phyloP scores from a whole-genome alignment of 2,113 vertebrate species.

The Siniperca knerii region DNA sequence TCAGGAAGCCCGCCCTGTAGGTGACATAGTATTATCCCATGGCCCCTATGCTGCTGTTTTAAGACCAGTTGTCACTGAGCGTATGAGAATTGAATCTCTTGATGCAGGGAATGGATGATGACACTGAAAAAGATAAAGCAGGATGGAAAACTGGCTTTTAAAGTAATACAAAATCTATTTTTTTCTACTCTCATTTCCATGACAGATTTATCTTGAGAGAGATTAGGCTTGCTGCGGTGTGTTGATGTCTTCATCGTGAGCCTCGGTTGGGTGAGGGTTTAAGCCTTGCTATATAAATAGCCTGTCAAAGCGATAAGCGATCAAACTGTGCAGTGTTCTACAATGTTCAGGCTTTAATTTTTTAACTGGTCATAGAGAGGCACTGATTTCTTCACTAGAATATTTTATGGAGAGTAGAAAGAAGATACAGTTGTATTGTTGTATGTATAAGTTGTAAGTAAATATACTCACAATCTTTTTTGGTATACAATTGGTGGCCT shows the following conservation, averaged over 20 bases:
- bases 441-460: no score
- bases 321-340: slow-evolving; percentile 50
- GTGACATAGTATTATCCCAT: background rate
- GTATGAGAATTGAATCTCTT: slow-evolving; percentile 37
- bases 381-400: slow-evolving; percentile 5
- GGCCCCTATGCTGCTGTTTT: slow-evolving; percentile 7
- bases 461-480: background rate
- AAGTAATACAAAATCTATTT: slow-evolving; percentile 23
- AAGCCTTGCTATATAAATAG: slow-evolving; percentile 50
- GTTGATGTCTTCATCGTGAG: slow-evolving; percentile 60
- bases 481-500: background rate
- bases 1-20: background rate
- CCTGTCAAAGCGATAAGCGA: slow-evolving; percentile 55
- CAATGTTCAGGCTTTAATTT: slow-evolving; percentile 44
- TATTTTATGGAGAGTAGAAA: slow-evolving; percentile 26
- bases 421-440: background rate
- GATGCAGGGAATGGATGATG: slow-evolving; percentile 12
- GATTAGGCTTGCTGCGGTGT: slow-evolving; percentile 43
- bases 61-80: slow-evolving; percentile 11
- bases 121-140: slow-evolving; percentile 38
- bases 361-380: slow-evolving; percentile 44
- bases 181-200: slow-evolving; percentile 36
- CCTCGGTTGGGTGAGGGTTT: slow-evolving; percentile 43
- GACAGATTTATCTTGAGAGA: slow-evolving; percentile 64
- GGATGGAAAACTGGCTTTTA: slow-evolving; percentile 48